Conservation (phyloP, 1,140 invertebrate species). For the Polypedilum vanderplanki region DNA sequence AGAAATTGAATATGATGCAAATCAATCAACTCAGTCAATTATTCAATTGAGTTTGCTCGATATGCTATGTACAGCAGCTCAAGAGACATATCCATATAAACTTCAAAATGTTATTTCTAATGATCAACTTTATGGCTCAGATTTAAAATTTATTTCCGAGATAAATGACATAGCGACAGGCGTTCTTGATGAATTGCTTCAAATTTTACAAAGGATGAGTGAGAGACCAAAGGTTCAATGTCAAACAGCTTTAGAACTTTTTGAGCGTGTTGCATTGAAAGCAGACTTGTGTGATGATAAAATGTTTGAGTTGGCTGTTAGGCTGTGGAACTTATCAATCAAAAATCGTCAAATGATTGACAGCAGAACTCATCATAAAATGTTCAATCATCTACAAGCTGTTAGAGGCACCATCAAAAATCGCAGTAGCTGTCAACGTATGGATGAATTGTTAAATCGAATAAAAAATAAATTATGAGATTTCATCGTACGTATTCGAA, state of each 20-base stretch:
- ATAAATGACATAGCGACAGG: conserved; percentile 70
- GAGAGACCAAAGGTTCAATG: conserved; percentile 52
- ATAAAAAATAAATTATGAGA: conserved; percentile 23
- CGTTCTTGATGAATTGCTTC: conserved; percentile 69
- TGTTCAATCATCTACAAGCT: neutral
- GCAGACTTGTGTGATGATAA: conserved; percentile 57
- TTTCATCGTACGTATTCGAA: neutral
- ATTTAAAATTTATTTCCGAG: conserved; percentile 76
- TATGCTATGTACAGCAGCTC: conserved; percentile 40
- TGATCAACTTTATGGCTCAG: conserved; percentile 84
- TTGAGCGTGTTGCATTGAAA: conserved; percentile 61
- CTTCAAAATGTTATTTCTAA: conserved; percentile 72
- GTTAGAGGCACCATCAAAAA: neutral
- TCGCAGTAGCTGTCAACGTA: neutral
- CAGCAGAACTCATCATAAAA: neutral
- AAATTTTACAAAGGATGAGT: conserved; percentile 60
- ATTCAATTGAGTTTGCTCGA: conserved; percentile 53
- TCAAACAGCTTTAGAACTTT: conserved; percentile 62
- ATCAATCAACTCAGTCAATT: conserved; percentile 48
- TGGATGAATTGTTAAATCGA: conserved; percentile 21
- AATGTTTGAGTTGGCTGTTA: conserved; percentile 59
- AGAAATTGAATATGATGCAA: conserved; percentile 57
- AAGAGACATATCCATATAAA: conserved; percentile 41
- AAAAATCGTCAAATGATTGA: conserved; percentile 48
- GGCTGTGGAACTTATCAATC: conserved; percentile 71